Base-by-base conservation (phyloP, 2,113 vertebrate genomes). In the Cinclus mexicanus region DNA sequence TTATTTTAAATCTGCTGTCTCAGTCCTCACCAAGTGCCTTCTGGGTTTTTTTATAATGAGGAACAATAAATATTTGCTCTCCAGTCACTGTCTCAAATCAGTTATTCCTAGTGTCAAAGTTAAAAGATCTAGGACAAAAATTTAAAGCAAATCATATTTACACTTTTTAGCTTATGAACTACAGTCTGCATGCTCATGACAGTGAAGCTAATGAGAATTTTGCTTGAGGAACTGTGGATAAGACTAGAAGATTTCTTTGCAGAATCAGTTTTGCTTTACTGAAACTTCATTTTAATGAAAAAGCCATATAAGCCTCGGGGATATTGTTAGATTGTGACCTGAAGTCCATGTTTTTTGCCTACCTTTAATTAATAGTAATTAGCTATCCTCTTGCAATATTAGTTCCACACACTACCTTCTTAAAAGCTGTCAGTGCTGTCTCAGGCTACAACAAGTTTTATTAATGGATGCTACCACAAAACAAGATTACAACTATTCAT, bases 161-260 rank as follows among this genome's bases (percentile, higher is more conserved):
- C 33, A 46, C 12, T 1, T 79, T 69, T 69, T 84, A 77, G 21
- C 11, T 23, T 81, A 83, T 18, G 19, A 90, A 87, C 47, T 63
- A 59, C 56, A 81, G 60, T 50, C 50, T 89, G 24, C 39, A 85
- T 21, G 56, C 14, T 83, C 63, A 55, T 44, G 70, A 91, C 74
- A 90, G 79, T 56, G 59, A 94, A 83, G 90, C 75, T 91, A 91
- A 93, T 69, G 65, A 89, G 84, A 95, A 91, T 80, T 83, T 69
- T 80, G 50, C 81, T 94, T 83, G 50, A 90, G 75, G 79, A 94
- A 26, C 47, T n/a, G 57, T 9, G 71, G 55, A 74, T 33, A 83
- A 72, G 26, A 80, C 79, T 57, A 60, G 52, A 31, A 86, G 70
- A 88, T 83, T 95, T 93, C 59, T 83, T 85, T 29, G 47, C 78